Conservation (phyloP, 1,140 invertebrate genomes). For the Lepidotrigona ventralis region DNA sequence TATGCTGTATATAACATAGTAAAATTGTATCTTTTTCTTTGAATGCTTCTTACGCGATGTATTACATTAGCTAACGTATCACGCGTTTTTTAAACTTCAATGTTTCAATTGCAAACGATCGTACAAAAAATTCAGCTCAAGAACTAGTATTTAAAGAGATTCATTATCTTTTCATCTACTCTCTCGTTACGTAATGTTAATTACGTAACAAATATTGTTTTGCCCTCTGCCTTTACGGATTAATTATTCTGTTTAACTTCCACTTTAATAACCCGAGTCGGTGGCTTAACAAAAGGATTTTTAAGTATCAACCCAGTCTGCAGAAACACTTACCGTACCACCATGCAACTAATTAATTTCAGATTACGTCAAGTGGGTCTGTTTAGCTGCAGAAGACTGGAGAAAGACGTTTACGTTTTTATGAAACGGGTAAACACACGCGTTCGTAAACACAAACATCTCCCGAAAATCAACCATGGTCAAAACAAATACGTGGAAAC, state of each 20-base stretch:
- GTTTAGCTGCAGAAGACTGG: not conserved
- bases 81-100: too few species aligned
- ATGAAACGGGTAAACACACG: not conserved
- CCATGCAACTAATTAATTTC: slow-evolving; percentile 4
- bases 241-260: not conserved
- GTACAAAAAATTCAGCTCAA: not conserved
- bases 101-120: too few species aligned
- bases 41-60: too few species aligned
- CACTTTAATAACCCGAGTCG: not conserved
- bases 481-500: not conserved
- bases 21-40: too few species aligned
- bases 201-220: not conserved
- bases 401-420: slow-evolving; percentile 7
- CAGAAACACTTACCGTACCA: not conserved
- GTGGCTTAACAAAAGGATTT: not conserved
- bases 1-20: too few species aligned
- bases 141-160: not conserved
- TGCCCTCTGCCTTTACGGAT: not conserved
- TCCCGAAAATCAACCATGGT: not conserved
- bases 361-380: not conserved
- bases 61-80: too few species aligned
- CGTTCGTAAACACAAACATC: slow-evolving; percentile 10
- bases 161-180: too few species aligned
- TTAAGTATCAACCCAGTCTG: not conserved
- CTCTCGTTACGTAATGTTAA: not conserved